Base-by-base conservation (phyloP, 2,888 invertebrate genomes). In the Melanargia galathea region DNA sequence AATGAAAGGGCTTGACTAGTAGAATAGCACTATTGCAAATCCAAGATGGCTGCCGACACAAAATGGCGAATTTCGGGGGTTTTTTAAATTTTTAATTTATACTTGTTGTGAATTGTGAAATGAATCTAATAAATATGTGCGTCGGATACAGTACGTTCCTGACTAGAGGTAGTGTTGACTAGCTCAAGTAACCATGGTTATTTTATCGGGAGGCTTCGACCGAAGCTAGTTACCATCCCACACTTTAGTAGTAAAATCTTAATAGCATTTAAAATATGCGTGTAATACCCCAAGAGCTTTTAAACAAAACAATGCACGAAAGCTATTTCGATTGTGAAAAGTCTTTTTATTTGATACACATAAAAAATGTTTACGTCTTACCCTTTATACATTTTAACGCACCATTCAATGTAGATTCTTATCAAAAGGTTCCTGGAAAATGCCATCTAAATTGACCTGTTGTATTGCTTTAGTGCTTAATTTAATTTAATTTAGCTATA, bases 371-470 rank as follows among this genome's bases (percentile, higher is more conserved):
- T 57, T 57, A 56, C 43, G 49, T 57, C 57, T 57, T 43, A 62
- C 48, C 57, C 57, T 57, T 51, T 57, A 38, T 57, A 43, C 56
- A 56, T 62, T 56, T 56, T 62, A 62, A 62, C 43, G 62, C 43
- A 57, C 57, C 62, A 62, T 62, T 62, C 51, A 43, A 62, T 57
- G 62, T 62, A 62, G 62, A 62, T 62, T 52, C 33, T 57, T 62
- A 62, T 62, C 62, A 51, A 20, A 51, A 51, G n/a, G 56, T 57
- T 62, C 62, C 51, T 62, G 57, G 62, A 62, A 62, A 62, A 57
- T 62, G 40, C 56, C 61, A 46, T 51, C 62, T 62, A 62, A 62
- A 62, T 62, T 57, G 57, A 62, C 57, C 62, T 43, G 52, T 62
- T 57, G 57, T 62, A 35, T 33, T 33, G 18, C 26, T 51, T 57